These are phyloP conservation scores for Diadema setosum DNA, from an alignment of 35 echinoderm and acorn worm species.

Conservation along the genomic window DNA sequence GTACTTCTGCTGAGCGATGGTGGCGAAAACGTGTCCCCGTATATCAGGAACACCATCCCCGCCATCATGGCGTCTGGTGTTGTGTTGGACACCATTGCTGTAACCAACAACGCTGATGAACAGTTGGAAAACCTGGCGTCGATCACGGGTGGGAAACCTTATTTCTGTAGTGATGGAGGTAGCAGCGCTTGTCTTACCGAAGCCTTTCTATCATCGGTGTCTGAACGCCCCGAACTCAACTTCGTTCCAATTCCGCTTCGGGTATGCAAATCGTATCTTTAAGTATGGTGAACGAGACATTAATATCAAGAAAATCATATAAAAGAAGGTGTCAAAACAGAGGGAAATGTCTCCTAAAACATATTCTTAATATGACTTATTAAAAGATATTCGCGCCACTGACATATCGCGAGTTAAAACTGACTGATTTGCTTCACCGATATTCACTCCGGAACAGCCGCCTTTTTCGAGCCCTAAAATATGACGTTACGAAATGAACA, in stretches of 20 bases:
- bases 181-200: neutral
- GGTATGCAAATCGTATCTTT: neutral
- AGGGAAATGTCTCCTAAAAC: no score
- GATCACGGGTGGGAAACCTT: neutral
- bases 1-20: slow-evolving; percentile 22
- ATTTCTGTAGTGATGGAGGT: neutral
- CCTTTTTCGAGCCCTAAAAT: no score
- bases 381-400: no score
- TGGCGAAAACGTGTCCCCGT: neutral
- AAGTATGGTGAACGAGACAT: no score
- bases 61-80: neutral
- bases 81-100: neutral
- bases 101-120: neutral
- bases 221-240: neutral
- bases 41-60: neutral
- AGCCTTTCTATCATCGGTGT: neutral
- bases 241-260: neutral
- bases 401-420: no score
- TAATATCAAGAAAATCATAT: neutral
- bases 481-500: no score
- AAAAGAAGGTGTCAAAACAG: no score
- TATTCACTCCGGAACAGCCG: no score
- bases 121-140: neutral
- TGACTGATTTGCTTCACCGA: no score
- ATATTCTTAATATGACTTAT: no score